phyloP scores from a whole-genome alignment of 2,888 invertebrate genomes.

The Tuta absoluta region DNA sequence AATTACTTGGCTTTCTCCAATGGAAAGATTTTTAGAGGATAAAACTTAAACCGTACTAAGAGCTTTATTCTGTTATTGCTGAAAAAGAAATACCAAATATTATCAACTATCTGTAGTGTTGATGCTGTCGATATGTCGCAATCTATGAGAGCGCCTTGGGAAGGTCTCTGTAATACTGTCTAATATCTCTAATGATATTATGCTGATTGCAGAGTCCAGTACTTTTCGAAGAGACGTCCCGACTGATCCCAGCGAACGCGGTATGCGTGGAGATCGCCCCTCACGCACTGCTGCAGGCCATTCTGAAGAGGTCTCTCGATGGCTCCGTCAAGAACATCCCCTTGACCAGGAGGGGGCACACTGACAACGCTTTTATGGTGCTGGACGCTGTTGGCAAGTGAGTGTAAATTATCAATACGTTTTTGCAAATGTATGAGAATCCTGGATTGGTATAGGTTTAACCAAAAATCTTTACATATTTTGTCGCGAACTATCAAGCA shows the following conservation, averaged over 20 bases:
- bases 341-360: slow-evolving; percentile 86
- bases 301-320: slow-evolving; percentile 88
- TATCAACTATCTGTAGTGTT: too few species aligned
- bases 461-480: neutral
- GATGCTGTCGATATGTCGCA: too few species aligned
- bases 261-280: slow-evolving; percentile 94
- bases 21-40: too few species aligned
- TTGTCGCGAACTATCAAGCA: too few species aligned
- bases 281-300: slow-evolving; percentile 93
- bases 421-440: too few species aligned
- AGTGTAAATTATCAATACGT: slow-evolving; percentile 38
- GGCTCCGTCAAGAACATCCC: slow-evolving; percentile 84
- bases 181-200: neutral
- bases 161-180: too few species aligned
- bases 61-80: too few species aligned
- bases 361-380: slow-evolving; percentile 80
- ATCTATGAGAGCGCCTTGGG: too few species aligned
- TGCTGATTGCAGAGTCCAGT: slow-evolving; percentile 77
- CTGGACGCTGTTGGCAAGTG: slow-evolving; percentile 84
- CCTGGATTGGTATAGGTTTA: too few species aligned
- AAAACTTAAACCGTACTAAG: too few species aligned
- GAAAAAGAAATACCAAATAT: too few species aligned
- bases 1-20: too few species aligned
- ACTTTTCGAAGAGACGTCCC: slow-evolving; percentile 89
- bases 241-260: slow-evolving; percentile 88